phyloP scores from a whole-genome alignment of 2,888 invertebrate species.

The Pachycephus smyrnensis region DNA sequence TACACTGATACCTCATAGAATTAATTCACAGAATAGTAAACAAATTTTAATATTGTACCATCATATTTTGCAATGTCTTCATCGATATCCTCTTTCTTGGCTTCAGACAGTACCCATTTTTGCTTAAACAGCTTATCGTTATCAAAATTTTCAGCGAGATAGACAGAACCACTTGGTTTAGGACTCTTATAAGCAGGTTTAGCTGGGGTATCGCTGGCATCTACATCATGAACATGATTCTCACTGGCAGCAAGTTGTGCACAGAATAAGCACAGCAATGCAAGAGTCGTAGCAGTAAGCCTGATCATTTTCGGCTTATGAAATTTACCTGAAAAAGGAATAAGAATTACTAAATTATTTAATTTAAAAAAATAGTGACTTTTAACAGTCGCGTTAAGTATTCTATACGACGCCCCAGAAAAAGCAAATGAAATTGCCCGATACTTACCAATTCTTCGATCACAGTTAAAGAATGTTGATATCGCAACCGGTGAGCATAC shows the following conservation, averaged over 20 bases:
- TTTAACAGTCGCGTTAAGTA: not conserved
- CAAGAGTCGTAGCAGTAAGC: not conserved
- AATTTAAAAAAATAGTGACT: not conserved
- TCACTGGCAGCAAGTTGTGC: conserved; percentile 12
- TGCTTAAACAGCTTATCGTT: conserved; percentile 78
- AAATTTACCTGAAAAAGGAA: conserved; percentile 37
- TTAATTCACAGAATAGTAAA: not conserved
- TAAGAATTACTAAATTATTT: not conserved
- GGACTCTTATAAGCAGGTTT: conserved; percentile 77
- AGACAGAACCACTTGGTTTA: conserved; percentile 71
- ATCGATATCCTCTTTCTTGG: conserved; percentile 89
- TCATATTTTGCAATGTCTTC: conserved; percentile 96
- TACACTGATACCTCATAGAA: conserved; percentile 1
- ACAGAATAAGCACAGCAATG: conserved; percentile 36
- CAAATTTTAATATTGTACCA: conserved; percentile 69
- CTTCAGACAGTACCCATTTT: conserved; percentile 88
- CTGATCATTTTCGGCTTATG: conserved; percentile 49
- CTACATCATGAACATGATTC: conserved; percentile 40
- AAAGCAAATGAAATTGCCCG: not conserved
- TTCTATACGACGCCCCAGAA: not conserved
- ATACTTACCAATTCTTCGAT: conserved; percentile 8
- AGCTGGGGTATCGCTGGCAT: conserved; percentile 29
- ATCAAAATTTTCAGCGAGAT: conserved; percentile 91
- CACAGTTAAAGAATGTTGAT: not conserved
- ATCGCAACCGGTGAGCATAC: not conserved